Base-by-base conservation (phyloP, 2,113 vertebrate genomes). In the Sinocyclocheilus rhinocerous region DNA sequence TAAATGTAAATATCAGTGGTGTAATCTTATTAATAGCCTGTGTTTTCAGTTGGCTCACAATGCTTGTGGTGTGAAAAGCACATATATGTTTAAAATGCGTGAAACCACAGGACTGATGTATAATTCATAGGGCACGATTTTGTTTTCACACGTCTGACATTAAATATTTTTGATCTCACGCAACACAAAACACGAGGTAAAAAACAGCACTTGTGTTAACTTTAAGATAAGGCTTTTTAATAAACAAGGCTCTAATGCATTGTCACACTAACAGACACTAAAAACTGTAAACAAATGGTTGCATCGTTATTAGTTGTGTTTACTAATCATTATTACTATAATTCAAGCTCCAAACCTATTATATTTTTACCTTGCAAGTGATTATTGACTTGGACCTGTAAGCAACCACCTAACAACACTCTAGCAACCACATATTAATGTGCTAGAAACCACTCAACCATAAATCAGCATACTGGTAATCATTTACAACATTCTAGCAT, bases 121-220 rank as follows among this genome's bases (percentile, higher is more conserved):
- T 36, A 3, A 22, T 24, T 76, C 15, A 12, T 33, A 33, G 15
- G 57, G 9, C 29, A 80, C 8, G 18, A 15, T 4, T 50, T 50
- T 63, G 18, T 42, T 22, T 55, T 57, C 39, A n/a, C 45, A 78
- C 33, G 0, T 76, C 52, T 86, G 81, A 79, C 75, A 87, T 81
- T 90, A 81, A 39, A 65, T 85, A 79, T 48, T 70, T 73, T 22
- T 76, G 22, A 45, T 52, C 79, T 39, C 50, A 69, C 11, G 20
- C 39, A 67, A 48, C 69, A 70, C 73, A 77, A 57, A 67, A 83
- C n/a, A 75, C 29, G 13, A 15, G 55, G 59, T 80, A 61, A 48
- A 83, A 80, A 79, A 80, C 2, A 55, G 45, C 48, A 83, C 13
- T 4, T 2, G 15, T 42, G 15, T 42, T 16, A 48, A 76, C 4